phyloP scores from a whole-genome alignment of 1,140 invertebrate genomes.

The Calephelis virginiensis region DNA sequence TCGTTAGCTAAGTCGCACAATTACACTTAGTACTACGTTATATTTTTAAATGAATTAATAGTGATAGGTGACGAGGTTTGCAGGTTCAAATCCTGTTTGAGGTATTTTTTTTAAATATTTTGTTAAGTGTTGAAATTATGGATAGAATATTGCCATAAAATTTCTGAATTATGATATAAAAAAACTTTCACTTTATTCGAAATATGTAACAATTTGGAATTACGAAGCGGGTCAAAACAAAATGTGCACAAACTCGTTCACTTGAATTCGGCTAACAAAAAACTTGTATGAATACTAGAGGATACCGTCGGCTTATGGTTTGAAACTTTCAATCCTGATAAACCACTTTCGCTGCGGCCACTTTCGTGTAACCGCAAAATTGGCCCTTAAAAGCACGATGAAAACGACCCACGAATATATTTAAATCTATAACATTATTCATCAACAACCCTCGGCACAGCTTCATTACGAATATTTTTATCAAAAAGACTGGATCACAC shows the following conservation, averaged over 20 bases:
- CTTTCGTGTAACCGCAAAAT: constrained; percentile 35
- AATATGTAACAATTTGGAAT: constrained; percentile 5
- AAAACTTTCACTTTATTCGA: constrained; percentile 15
- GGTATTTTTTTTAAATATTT: too few relatives aligned
- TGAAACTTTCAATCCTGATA: constrained; percentile 40
- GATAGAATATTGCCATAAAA: too few relatives aligned
- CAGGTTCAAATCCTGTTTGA: too few relatives aligned
- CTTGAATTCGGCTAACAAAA: constrained; percentile 16
- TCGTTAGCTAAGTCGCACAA: too few relatives aligned
- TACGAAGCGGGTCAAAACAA: constrained; percentile 1
- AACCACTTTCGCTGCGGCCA: constrained; percentile 38
- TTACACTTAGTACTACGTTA: too few relatives aligned
- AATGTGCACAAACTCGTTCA: constrained; percentile 13
- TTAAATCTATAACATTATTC: constrained; percentile 28
- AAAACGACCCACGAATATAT: constrained; percentile 32
- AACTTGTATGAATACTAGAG: constrained; percentile 17
- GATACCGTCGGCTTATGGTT: constrained; percentile 14
- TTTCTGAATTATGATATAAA: not conserved
- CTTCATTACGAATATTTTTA: too few relatives aligned
- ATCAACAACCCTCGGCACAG: not conserved
- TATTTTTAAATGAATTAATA: too few relatives aligned
- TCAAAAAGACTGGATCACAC: too few relatives aligned
- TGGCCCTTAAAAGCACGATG: constrained; percentile 30
- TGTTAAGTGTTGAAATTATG: too few relatives aligned
- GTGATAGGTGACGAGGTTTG: too few relatives aligned